Conservation (phyloP, 2,113 vertebrate species). For the Grallaria varia region DNA sequence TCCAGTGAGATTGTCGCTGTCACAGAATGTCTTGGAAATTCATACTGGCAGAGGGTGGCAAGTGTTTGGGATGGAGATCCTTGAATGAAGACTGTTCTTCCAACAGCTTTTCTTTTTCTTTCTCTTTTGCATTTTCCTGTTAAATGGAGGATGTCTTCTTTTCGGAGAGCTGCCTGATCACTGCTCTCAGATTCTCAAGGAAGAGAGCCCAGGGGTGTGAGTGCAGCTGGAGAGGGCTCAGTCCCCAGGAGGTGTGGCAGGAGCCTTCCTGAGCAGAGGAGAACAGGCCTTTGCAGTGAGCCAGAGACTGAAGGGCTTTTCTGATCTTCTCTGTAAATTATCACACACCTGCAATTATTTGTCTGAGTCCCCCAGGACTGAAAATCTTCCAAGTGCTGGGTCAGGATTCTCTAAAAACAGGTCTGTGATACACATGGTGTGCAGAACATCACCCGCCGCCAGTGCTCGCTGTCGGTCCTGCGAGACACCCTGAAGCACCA, state of each 20-base stretch:
- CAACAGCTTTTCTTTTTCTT: neutral
- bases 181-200: neutral
- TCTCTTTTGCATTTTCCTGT: neutral
- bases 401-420: neutral
- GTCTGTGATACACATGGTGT: neutral
- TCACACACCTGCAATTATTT: neutral
- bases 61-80: neutral
- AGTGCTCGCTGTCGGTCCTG: neutral
- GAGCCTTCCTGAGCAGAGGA: neutral
- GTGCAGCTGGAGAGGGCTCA: neutral
- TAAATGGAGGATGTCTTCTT: accelerated
- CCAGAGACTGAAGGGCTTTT: neutral
- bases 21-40: neutral
- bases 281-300: neutral
- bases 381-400: neutral
- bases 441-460: neutral
- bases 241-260: neutral
- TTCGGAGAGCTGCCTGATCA: neutral
- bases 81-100: neutral
- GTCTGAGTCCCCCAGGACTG: neutral
- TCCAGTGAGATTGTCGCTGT: neutral
- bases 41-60: neutral
- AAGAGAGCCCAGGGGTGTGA: neutral
- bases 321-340: neutral
- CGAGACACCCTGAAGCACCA: neutral